Evolutionary conservation across 2,888 invertebrate species (phyloP), one percentile per base, ranked within the genome.

Genomic region (Ormyrus nitidulus): DNA sequence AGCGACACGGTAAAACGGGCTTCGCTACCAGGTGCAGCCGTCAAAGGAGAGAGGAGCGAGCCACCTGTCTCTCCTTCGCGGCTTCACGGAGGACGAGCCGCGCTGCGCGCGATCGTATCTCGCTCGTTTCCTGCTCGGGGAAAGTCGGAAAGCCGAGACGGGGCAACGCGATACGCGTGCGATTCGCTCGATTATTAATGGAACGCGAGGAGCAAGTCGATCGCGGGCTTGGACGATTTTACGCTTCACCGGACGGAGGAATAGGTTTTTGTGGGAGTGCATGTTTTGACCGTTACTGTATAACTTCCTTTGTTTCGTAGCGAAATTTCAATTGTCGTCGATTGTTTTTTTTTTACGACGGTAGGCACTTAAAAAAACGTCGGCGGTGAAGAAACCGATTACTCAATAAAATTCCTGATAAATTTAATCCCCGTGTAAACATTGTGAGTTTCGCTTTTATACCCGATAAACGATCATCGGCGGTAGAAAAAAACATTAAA

Each of bases 51-150:
- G 34, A 34, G 34, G 4, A 34, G 4, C 34, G 34, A 71, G 46
- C 70, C 70, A 75, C 75, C 66, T 80, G 70, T 79, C 71, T 34
- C 34, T 75, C 62, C 66, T 44, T 74, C 54, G 44, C 61, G 68
- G 66, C 74, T 70, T 56, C 49, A 19, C 53, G 46, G 51, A 34
- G 34, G 34, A 61, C 10, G 61, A 62, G 8, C 13, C 58, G 34
- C 19, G 1, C 19, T 1, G 19, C 19, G 19, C 58, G 46, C 46
- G 56, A 70, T 75, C 49, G n/a, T 70, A 70, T 51, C 69, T 34
- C 0, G 34, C 34, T 34, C 0, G 34, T 34, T 34, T 34, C 34
- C 34, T 34, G 10, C 19, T 19, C 4, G 59, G 61, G 54, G 54
- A 61, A 71, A 70, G 70, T 75, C 64, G 62, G 51, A 74, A 69